Evolutionary conservation across 2,113 vertebrate species (phyloP), one percentile per base, ranked within the genome.

Genomic region (Dromaius novaehollandiae): DNA sequence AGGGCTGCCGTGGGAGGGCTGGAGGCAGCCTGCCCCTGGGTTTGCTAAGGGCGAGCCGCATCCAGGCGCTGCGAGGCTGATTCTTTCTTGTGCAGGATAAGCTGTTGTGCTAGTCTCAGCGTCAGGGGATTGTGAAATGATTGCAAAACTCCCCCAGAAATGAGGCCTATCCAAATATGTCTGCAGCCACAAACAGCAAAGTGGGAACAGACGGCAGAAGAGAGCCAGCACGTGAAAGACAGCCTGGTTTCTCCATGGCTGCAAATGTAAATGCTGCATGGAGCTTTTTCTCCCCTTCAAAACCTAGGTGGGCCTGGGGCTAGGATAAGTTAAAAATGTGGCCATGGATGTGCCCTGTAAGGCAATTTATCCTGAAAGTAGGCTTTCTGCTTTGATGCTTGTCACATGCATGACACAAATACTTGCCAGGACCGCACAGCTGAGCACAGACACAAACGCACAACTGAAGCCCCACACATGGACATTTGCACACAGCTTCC

Each of bases 121-220:
- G n/a, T 71, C 30, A 19, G 58, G 8, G 8, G 28, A 58, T 78
- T 92, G 73, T 63, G 83, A 90, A 95, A 81, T 7, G 4, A n/a
- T 75, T 2, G 4, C 20, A 78, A 66, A 88, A 81, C 18, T 0
- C n/a, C 40, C 40, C 36, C 18, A 26, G 63, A 85, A 91, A 82
- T 2, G 56, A 71, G 26, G 65, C 30, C 19, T 34, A 71, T n/a
- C 4, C 0, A 0, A 50, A 8, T 61, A 61, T 0, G 0, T 73
- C 48, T 44, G 40, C 58, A 74, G 34, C 22, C 44, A 21, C 53
- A 74, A 56, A 30, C 28, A 76, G 15, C 50, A 69, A 46, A 91
- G 58, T 14, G 9, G 0, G 13, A 89, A 77, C 53, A 64, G 44
- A 34, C 3, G 19, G 46, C 32, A 19, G 63, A 48, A 79, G 6